A percentile compares a stretch with the other conserved stretches of the same genome.
phyloP scores from a whole-genome alignment of 2,797 vertebrate species.

The Lagorchestes hirsutus region DNA sequence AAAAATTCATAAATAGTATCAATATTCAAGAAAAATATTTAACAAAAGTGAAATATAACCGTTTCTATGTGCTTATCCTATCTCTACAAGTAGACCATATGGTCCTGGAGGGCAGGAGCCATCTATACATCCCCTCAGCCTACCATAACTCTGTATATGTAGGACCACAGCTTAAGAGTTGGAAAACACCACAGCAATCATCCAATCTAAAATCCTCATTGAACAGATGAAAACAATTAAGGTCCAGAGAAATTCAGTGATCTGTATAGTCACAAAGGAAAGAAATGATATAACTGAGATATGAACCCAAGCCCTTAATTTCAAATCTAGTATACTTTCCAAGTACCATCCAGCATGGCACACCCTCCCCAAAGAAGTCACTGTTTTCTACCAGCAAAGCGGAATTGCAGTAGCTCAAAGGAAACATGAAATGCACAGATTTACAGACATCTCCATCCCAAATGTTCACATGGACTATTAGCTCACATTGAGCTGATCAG shows the following conservation, averaged over 20 bases:
- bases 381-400: no score
- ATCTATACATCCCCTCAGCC: neutral
- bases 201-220: neutral
- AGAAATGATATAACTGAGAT: neutral
- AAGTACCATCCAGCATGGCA: neutral
- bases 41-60: slow-evolving; percentile 4
- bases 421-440: neutral
- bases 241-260: neutral
- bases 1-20: slow-evolving; percentile 21
- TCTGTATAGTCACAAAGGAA: neutral
- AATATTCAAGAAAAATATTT: slow-evolving; percentile 10
- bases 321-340: neutral
- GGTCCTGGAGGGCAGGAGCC: slow-evolving; percentile 1
- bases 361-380: no score
- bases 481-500: neutral
- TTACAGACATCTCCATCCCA: neutral
- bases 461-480: neutral
- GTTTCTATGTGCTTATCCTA: slow-evolving; percentile 3
- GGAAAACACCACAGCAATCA: no score
- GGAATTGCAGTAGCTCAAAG: neutral
- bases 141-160: neutral
- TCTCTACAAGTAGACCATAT: slow-evolving; percentile 29
- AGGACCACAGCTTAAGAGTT: neutral
- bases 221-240: neutral
- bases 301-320: neutral